Evolutionary conservation across 2,113 vertebrate genomes (phyloP).

Genomic region (Tragelaphus scriptus): DNA sequence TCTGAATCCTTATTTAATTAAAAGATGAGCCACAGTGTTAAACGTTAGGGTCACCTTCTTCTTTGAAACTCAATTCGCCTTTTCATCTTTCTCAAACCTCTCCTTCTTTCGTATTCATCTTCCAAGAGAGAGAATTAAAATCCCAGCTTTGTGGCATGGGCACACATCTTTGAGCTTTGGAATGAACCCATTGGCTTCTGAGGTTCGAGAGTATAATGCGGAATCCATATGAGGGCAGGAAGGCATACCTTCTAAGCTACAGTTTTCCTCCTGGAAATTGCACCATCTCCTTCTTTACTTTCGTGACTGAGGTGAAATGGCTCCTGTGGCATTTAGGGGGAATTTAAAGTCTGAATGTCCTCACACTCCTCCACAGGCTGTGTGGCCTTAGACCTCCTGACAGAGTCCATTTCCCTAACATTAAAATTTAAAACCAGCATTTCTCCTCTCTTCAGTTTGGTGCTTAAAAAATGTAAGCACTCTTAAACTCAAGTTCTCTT

Average conservation of each 20-base stretch:
- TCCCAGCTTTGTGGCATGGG: background rate
- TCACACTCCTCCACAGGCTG: slow-evolving; percentile 22
- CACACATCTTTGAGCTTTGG: background rate
- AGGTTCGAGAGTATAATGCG: background rate
- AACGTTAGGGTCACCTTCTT: background rate
- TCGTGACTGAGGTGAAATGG: slow-evolving; percentile 7
- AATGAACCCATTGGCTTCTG: background rate
- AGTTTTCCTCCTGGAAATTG: slow-evolving; percentile 37
- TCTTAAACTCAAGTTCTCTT: background rate
- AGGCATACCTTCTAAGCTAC: background rate
- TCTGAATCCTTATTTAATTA: background rate
- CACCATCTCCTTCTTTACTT: background rate
- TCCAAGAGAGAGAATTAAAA: slow-evolving; percentile 1
- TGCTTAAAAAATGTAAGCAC: slow-evolving; percentile 57
- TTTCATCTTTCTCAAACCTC: slow-evolving; percentile 2
- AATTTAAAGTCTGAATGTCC: slow-evolving; percentile 22
- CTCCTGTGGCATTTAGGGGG: slow-evolving; percentile 53
- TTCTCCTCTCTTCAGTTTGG: slow-evolving; percentile 46
- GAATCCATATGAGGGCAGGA: background rate
- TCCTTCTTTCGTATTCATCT: background rate
- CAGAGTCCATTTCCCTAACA: slow-evolving; percentile 58
- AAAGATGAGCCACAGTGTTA: background rate
- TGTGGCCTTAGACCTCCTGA: slow-evolving; percentile 6
- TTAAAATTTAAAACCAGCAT: slow-evolving; percentile 52
- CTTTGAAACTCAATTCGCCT: background rate